Evolutionary conservation across 2,113 vertebrate genomes (phyloP).

Genomic region (human): GRCh38 chrX:115523001-115523500

Average conservation of each 20-base stretch:
- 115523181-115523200: constrained; percentile 68
- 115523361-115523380: not conserved
- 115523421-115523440: not conserved
- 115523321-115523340: not conserved
- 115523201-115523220: constrained; percentile 69
- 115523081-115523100: constrained; percentile 49
- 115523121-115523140: constrained; percentile 35
- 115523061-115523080: constrained; percentile 13
- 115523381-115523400: not conserved
- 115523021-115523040: not conserved
- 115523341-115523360: not conserved
- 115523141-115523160: constrained; percentile 46
- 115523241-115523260: constrained; percentile 48
- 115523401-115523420: not conserved
- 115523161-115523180: constrained; percentile 70
- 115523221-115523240: constrained; percentile 50
- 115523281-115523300: constrained; percentile 26
- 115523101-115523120: constrained; percentile 13
- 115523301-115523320: constrained; percentile 15
- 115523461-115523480: constrained; percentile 21
- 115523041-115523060: not conserved
- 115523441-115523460: not conserved
- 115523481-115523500: not conserved
- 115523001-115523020: constrained; percentile 25
- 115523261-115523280: constrained; percentile 54